Conservation (phyloP, 2,888 invertebrate genomes). For the Odontothrips loti region DNA sequence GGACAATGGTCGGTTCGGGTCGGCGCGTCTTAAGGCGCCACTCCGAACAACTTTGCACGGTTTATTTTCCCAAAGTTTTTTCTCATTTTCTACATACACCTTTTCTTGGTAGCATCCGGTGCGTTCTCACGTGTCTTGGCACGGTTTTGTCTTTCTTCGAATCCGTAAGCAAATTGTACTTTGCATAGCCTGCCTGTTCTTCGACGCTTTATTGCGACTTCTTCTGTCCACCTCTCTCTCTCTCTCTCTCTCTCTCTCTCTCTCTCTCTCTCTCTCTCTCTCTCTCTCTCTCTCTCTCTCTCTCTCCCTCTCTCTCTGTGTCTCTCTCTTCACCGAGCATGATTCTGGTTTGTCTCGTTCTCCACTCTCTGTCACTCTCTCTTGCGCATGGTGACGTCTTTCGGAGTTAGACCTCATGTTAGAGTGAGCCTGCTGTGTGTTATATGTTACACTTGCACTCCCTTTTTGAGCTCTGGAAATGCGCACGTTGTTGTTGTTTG, state of each 20-base stretch:
- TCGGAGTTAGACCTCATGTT: too few species aligned
- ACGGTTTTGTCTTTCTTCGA: not conserved
- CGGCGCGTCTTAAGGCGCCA: not conserved
- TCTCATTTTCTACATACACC: not conserved
- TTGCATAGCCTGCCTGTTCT: not conserved
- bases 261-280: not conserved
- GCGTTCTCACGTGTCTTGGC: not conserved
- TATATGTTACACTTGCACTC: too few species aligned
- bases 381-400: too few species aligned
- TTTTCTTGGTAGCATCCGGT: not conserved
- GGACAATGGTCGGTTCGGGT: constrained; percentile 6
- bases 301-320: too few species aligned
- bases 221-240: not conserved
- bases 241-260: not conserved
- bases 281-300: too few species aligned
- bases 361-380: too few species aligned
- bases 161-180: not conserved
- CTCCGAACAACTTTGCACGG: not conserved
- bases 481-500: too few species aligned
- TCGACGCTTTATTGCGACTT: not conserved
- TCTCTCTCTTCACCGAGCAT: too few species aligned
- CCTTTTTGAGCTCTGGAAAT: too few species aligned
- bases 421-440: too few species aligned
- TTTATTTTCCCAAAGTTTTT: not conserved
- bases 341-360: too few species aligned